Conservation (phyloP, 1,140 invertebrate species). For the Armadillidium nasatum region DNA sequence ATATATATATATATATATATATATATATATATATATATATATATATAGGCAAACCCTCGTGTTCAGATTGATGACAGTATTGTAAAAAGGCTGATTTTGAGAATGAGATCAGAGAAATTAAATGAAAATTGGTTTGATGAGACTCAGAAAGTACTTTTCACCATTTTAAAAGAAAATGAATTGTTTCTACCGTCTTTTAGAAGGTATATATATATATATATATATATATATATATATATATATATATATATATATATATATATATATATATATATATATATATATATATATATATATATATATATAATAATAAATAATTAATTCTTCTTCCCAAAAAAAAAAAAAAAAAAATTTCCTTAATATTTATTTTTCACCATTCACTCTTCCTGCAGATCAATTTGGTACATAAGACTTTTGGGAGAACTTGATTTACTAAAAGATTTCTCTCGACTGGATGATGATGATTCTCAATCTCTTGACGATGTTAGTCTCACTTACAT, state of each 20-base stretch:
- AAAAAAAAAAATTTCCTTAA: too few species aligned
- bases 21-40: neutral
- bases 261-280: slow-evolving; percentile 34
- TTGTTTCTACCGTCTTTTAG: slow-evolving; percentile 40
- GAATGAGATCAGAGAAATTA: slow-evolving; percentile 60
- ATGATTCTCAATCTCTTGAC: slow-evolving; percentile 46
- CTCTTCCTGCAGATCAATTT: slow-evolving; percentile 60
- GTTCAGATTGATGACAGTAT: slow-evolving; percentile 63
- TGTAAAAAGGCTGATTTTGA: slow-evolving; percentile 60
- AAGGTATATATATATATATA: slow-evolving; percentile 23
- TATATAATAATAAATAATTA: too few species aligned
- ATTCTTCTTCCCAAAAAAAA: too few species aligned
- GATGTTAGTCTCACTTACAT: slow-evolving; percentile 44
- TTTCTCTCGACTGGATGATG: slow-evolving; percentile 41
- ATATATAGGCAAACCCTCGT: slow-evolving; percentile 57
- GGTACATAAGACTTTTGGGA: slow-evolving; percentile 68
- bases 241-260: slow-evolving; percentile 23
- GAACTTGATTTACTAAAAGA: slow-evolving; percentile 68
- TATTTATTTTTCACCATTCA: too few species aligned
- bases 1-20: too few species aligned
- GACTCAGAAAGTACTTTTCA: slow-evolving; percentile 65
- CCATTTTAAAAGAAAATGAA: slow-evolving; percentile 57
- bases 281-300: neutral
- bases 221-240: neutral
- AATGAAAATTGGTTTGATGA: slow-evolving; percentile 80